Conservation (phyloP, 2,113 vertebrate genomes). For the Solea senegalensis region DNA sequence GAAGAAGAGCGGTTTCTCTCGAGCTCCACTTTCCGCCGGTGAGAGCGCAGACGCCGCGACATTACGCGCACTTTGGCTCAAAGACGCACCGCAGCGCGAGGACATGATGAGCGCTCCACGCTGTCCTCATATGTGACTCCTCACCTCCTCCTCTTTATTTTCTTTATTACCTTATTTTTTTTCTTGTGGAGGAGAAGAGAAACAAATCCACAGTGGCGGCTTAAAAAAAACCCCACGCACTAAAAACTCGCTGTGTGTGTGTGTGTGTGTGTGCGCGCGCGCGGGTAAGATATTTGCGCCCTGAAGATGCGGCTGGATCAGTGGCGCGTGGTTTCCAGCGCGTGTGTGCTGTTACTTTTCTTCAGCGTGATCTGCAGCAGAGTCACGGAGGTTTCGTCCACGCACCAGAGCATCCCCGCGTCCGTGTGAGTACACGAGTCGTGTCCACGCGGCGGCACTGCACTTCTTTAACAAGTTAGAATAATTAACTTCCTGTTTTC, state of each 20-base stretch:
- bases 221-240: conserved; percentile 9
- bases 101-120: conserved; percentile 61
- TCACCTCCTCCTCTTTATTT: conserved; percentile 22
- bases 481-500: too few species aligned
- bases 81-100: conserved; percentile 40
- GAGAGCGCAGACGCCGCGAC: conserved; percentile 73
- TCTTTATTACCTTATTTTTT: not conserved
- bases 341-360: conserved; percentile 82
- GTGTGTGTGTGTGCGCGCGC: conserved; percentile 19
- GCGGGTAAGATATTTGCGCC: conserved; percentile 37
- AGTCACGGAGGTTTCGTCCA: conserved; percentile 83
- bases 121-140: conserved; percentile 39
- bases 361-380: conserved; percentile 79
- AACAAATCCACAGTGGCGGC: conserved; percentile 30
- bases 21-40: conserved; percentile 67
- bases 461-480: too few species aligned
- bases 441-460: conserved; percentile 17
- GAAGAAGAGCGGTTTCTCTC: conserved; percentile 38
- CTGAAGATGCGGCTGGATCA: conserved; percentile 79
- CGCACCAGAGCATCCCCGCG: conserved; percentile 94
- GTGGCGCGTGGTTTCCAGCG: conserved; percentile 62
- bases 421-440: conserved; percentile 90
- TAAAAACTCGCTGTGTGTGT: conserved; percentile 34
- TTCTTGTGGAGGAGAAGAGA: conserved; percentile 11
- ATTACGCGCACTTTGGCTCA: conserved; percentile 56